These are phyloP conservation scores for Andrena cerasifolii DNA, from an alignment of 1,140 invertebrate species.

Conservation along the genomic window DNA sequence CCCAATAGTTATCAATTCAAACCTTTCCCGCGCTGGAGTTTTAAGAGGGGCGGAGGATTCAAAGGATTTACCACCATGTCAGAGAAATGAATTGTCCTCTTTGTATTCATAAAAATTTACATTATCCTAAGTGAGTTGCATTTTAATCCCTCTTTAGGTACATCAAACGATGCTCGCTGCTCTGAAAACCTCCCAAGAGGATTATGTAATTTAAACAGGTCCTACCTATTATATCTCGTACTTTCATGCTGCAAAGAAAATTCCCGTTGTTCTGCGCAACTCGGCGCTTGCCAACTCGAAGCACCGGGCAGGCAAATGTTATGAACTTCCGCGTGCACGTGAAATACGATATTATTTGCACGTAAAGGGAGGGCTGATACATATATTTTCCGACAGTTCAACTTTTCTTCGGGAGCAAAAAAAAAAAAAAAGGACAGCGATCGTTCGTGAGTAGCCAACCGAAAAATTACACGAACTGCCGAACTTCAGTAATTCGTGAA, in stretches of 20 bases:
- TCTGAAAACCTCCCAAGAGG: constrained; percentile 69
- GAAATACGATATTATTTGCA: too few species aligned
- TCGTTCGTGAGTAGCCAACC: constrained; percentile 47
- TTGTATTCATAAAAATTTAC: constrained; percentile 15
- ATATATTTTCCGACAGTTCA: background rate
- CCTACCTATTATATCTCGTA: background rate
- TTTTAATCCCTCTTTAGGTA: constrained; percentile 40
- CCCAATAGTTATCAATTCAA: too few species aligned
- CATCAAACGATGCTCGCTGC: constrained; percentile 48
- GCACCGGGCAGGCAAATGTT: too few species aligned
- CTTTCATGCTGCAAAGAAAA: constrained; percentile 59
- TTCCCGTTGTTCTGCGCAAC: constrained; percentile 30
- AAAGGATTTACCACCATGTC: background rate
- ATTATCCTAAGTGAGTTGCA: constrained; percentile 54
- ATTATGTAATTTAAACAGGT: constrained; percentile 70
- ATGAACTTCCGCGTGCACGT: too few species aligned
- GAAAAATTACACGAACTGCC: constrained; percentile 47
- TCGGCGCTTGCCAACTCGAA: too few species aligned
- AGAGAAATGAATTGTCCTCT: background rate
- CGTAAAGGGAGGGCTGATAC: constrained; percentile 6
- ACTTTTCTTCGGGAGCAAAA: constrained; percentile 13
- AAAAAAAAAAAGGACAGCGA: constrained; percentile 7
- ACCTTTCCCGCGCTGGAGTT: too few species aligned
- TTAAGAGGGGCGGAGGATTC: too few species aligned
- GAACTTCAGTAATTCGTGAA: constrained; percentile 66